phyloP scores from a whole-genome alignment of 2,797 vertebrate species.

The Lacerta agilis region DNA sequence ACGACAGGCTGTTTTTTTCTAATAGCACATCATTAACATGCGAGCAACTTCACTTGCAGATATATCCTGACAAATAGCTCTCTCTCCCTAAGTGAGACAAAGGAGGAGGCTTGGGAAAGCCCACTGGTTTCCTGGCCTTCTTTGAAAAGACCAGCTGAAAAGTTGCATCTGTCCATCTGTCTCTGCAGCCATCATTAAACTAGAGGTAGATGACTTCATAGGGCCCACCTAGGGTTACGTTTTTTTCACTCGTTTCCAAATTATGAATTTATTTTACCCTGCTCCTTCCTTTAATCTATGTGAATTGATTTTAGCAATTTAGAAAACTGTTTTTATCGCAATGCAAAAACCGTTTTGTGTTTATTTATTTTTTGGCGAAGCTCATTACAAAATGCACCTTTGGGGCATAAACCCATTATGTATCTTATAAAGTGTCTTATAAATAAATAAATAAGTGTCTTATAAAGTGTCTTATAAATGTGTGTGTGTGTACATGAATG shows the following conservation, averaged over 20 bases:
- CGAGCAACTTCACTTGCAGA: slow-evolving; percentile 28
- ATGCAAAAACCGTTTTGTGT: neutral
- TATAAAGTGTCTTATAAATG: no score
- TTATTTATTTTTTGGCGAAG: neutral
- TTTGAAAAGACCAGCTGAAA: neutral
- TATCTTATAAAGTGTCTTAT: no score
- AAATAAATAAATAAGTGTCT: no score
- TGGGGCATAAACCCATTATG: no score
- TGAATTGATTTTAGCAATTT: neutral
- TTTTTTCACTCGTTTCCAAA: neutral
- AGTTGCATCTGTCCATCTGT: neutral
- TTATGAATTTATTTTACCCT: neutral
- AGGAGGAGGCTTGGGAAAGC: neutral
- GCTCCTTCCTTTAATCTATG: neutral
- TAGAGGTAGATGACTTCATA: neutral
- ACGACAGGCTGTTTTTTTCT: slow-evolving; percentile 29
- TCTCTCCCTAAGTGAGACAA: neutral
- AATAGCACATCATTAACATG: slow-evolving; percentile 29
- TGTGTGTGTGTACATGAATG: no score
- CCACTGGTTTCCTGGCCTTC: neutral
- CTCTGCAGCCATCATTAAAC: neutral
- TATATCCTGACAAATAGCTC: neutral
- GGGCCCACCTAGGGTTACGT: neutral
- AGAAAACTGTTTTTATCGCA: neutral
- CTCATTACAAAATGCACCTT: no score